Conservation (phyloP, 2,888 invertebrate species). For the Acanthoscelides obtectus region DNA sequence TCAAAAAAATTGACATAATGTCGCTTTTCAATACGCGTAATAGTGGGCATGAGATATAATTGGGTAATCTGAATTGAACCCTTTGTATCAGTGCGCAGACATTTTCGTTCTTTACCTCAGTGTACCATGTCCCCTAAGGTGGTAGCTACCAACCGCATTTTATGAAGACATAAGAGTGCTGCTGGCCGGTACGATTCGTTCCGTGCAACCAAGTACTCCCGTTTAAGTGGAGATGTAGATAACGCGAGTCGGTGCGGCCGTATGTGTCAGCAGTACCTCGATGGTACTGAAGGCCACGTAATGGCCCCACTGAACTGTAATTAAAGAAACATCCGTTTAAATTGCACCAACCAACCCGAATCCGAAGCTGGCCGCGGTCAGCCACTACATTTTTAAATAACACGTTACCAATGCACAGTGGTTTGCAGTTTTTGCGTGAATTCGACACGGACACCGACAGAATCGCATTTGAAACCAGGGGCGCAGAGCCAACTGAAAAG, state of each 20-base stretch:
- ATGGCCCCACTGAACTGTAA: background rate
- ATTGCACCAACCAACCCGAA: background rate
- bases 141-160: background rate
- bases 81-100: no score
- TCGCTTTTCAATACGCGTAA: no score
- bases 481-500: background rate
- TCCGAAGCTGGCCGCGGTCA: background rate
- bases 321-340: background rate
- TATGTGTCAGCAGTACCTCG: background rate
- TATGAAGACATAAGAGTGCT: background rate
- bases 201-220: background rate
- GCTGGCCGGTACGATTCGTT: background rate
- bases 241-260: background rate
- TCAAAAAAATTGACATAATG: no score
- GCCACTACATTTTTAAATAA: constrained; percentile 20
- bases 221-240: background rate
- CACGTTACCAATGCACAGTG: constrained; percentile 9
- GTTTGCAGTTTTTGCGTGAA: background rate
- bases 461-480: background rate
- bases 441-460: background rate
- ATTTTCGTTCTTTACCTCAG: no score
- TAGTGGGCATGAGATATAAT: no score
- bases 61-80: no score
- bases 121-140: no score
- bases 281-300: background rate